These are phyloP conservation scores for Heteromurus nitidus DNA, from an alignment of 2,888 invertebrate genomes.

Conservation along the genomic window DNA sequence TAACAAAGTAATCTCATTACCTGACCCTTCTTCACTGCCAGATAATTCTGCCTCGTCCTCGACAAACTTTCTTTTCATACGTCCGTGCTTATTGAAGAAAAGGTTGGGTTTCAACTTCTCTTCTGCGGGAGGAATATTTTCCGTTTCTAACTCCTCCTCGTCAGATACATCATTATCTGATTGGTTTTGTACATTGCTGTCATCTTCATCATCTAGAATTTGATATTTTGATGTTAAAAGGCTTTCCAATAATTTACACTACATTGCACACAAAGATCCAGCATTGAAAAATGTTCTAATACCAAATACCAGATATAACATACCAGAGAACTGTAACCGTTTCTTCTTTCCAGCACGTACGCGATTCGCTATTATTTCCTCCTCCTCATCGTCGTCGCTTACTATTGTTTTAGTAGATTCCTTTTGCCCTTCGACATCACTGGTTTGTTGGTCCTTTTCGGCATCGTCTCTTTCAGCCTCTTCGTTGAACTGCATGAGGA, in stretches of 20 bases:
- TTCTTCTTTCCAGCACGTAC: conserved; percentile 73
- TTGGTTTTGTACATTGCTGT: conserved; percentile 64
- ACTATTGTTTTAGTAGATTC: neutral
- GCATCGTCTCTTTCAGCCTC: conserved; percentile 71
- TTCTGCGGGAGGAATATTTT: conserved; percentile 70
- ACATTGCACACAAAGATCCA: no score
- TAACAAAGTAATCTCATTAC: no score
- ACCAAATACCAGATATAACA: no score
- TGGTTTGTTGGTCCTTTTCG: neutral
- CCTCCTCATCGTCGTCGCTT: conserved; percentile 68
- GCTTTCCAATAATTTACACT: no score
- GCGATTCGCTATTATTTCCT: conserved; percentile 52
- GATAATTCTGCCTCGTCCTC: conserved; percentile 94
- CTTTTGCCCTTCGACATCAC: neutral
- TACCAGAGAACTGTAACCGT: conserved; percentile 78
- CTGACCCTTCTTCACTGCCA: conserved; percentile 92
- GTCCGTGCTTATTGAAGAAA: conserved; percentile 65
- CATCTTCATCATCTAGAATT: conserved; percentile 60
- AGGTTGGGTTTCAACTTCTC: conserved; percentile 34
- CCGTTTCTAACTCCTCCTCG: conserved; percentile 71
- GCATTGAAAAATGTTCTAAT: no score
- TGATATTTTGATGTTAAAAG: no score
- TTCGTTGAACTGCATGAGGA: conserved; percentile 34
- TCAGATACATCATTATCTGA: conserved; percentile 73
- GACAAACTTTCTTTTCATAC: conserved; percentile 81